Conservation (phyloP, 1,140 invertebrate species). For the Drosophila insularis region DNA sequence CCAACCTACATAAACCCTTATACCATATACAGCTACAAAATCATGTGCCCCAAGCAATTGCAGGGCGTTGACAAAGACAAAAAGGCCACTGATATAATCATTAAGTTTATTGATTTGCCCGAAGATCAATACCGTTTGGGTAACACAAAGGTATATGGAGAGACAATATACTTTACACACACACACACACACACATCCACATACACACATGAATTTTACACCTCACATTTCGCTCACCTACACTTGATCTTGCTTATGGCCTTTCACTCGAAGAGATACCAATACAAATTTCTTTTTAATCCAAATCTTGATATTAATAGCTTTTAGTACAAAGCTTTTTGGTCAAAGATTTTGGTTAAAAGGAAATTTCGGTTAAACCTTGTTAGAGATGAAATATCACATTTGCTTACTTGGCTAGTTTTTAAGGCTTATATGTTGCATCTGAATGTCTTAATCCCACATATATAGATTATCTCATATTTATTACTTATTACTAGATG, state of each 20-base stretch:
- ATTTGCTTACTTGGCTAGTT: neutral
- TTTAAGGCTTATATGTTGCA: slow-evolving; percentile 8
- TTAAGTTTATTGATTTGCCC: slow-evolving; percentile 93
- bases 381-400: neutral
- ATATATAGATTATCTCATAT: neutral
- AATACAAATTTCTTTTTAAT: neutral
- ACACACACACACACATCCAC: slow-evolving; percentile 24
- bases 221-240: neutral
- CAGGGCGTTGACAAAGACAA: slow-evolving; percentile 90
- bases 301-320: slow-evolving; percentile 18
- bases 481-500: neutral
- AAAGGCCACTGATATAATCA: slow-evolving; percentile 94
- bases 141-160: slow-evolving; percentile 93
- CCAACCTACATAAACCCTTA: slow-evolving; percentile 48
- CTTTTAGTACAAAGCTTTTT: slow-evolving; percentile 59
- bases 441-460: slow-evolving; percentile 34
- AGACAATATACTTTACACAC: slow-evolving; percentile 68
- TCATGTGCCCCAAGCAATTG: slow-evolving; percentile 91
- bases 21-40: slow-evolving; percentile 91
- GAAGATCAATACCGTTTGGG: slow-evolving; percentile 97
- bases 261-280: neutral
- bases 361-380: neutral
- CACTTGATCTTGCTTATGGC: slow-evolving; percentile 21
- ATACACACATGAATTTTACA: slow-evolving; percentile 8
- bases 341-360: slow-evolving; percentile 25